Percentiles rank a stretch among this genome's conserved stretches.
phyloP scores from a whole-genome alignment of 2,113 vertebrate genomes.

The Paraplagusia blochii region DNA sequence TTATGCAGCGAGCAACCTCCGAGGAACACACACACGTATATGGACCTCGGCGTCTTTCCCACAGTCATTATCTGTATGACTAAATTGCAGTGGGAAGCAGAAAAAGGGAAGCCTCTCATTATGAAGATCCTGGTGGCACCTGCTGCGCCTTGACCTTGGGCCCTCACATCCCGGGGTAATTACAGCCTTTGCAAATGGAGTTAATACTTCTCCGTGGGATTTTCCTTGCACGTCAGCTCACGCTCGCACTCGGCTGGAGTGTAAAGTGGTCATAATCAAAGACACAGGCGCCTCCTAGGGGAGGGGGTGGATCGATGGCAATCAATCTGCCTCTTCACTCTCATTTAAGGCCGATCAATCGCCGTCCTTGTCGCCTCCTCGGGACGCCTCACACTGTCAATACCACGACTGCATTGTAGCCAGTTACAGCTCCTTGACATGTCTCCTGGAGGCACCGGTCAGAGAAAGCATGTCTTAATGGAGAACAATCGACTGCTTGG shows the following conservation, averaged over 20 bases:
- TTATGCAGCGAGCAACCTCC: constrained; percentile 32
- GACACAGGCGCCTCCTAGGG: constrained; percentile 54
- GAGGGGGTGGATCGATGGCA: constrained; percentile 59
- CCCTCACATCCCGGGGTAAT: constrained; percentile 60
- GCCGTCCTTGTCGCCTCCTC: constrained; percentile 53
- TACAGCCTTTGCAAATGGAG: constrained; percentile 60
- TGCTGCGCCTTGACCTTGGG: constrained; percentile 62
- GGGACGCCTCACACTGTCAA: constrained; percentile 27
- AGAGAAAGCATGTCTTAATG: no score
- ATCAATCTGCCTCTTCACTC: constrained; percentile 68
- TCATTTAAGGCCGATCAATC: constrained; percentile 56
- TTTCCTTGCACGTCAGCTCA: constrained; percentile 31
- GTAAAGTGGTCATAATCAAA: constrained; percentile 72
- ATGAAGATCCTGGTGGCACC: constrained; percentile 55
- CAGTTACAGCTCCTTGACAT: no score
- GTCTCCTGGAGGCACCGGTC: no score
- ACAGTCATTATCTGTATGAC: constrained; percentile 59
- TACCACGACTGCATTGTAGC: no score
- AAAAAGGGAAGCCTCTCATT: constrained; percentile 54
- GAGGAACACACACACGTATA: constrained; percentile 29
- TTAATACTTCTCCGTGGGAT: constrained; percentile 61
- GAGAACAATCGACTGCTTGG: no score
- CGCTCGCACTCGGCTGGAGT: constrained; percentile 51
- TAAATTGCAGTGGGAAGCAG: constrained; percentile 55
- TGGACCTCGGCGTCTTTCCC: constrained; percentile 11